Percentiles rank a stretch among this genome's conserved stretches.
Conservation (phyloP, 37 sponge, comb jelly and placozoan species). For the Tethya wilhelma region DNA sequence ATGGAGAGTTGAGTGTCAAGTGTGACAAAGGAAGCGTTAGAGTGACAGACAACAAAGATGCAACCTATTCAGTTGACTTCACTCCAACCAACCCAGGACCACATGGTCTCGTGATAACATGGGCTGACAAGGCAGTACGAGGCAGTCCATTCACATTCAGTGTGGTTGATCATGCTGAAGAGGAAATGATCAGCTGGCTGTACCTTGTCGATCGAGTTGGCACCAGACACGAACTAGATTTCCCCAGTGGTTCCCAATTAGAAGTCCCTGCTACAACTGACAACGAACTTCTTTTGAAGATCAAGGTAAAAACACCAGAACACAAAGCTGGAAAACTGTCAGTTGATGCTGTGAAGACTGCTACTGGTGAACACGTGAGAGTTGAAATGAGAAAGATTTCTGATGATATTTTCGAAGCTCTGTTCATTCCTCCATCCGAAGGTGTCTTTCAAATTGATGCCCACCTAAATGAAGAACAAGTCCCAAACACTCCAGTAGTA, state of each 20-base stretch:
- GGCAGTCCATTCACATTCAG: slow-evolving; percentile 67
- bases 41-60: slow-evolving; percentile 39
- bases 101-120: slow-evolving; percentile 20
- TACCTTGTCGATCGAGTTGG: slow-evolving; percentile 1
- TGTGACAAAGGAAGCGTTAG: neutral
- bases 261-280: slow-evolving; percentile 3
- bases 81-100: slow-evolving; percentile 14
- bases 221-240: neutral
- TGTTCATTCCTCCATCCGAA: slow-evolving; percentile 40
- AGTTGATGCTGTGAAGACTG: neutral
- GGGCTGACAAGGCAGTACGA: slow-evolving; percentile 54
- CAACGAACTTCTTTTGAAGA: neutral
- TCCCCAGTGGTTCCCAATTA: neutral
- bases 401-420: slow-evolving; percentile 33
- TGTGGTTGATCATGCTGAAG: slow-evolving; percentile 23
- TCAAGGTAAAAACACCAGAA: slow-evolving; percentile 14
- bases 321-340: slow-evolving; percentile 8
- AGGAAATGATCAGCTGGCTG: slow-evolving; percentile 24
- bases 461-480: slow-evolving; percentile 21
- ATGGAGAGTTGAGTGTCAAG: slow-evolving; percentile 31
- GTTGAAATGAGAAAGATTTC: neutral
- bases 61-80: slow-evolving; percentile 19
- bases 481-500: slow-evolving; percentile 54
- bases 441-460: slow-evolving; percentile 40
- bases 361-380: neutral